Percentiles rank a stretch among this genome's conserved stretches.
Evolutionary conservation across 2,797 vertebrate species (phyloP).

Genomic region (Chaenodraco wilsoni): DNA sequence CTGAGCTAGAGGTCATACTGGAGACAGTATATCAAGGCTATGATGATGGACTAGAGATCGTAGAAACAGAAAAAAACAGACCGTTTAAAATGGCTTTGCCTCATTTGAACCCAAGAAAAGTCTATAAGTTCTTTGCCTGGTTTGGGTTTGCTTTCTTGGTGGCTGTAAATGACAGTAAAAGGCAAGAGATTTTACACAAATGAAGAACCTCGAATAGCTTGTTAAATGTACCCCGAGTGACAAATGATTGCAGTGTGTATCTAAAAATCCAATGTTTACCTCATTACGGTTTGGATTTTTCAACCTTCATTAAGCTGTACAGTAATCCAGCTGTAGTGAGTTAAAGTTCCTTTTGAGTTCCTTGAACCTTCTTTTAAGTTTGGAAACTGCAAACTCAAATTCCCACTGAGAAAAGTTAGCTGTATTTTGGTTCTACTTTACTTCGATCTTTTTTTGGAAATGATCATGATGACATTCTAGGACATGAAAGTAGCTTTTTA

Average conservation of each 20-base stretch:
- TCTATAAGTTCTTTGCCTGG: not conserved
- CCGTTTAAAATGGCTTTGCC: not conserved
- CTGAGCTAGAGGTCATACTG: slow-evolving; percentile 4
- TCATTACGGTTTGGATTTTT: not conserved
- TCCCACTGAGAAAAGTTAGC: not conserved
- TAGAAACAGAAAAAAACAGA: not conserved
- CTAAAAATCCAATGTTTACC: slow-evolving; percentile 13
- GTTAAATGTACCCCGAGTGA: slow-evolving; percentile 11
- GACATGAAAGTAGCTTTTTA: not conserved
- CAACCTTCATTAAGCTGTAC: not conserved
- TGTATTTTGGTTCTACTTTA: not conserved
- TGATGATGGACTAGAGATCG: not conserved
- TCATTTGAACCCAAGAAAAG: not conserved
- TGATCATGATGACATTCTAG: not conserved
- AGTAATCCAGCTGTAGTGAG: not conserved
- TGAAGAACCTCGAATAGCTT: not conserved
- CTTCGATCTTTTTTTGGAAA: not conserved
- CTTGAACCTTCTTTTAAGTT: not conserved
- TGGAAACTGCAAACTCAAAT: not conserved
- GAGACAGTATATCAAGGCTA: slow-evolving; percentile 18
- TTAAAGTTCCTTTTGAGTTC: not conserved
- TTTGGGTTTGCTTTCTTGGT: not conserved
- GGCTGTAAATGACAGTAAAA: not conserved
- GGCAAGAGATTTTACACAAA: not conserved
- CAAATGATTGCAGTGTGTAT: slow-evolving; percentile 11